Evolutionary conservation across 1,140 invertebrate species (phyloP), one percentile per base, ranked within the genome.

Genomic region (Drosophila pruinosa): DNA sequence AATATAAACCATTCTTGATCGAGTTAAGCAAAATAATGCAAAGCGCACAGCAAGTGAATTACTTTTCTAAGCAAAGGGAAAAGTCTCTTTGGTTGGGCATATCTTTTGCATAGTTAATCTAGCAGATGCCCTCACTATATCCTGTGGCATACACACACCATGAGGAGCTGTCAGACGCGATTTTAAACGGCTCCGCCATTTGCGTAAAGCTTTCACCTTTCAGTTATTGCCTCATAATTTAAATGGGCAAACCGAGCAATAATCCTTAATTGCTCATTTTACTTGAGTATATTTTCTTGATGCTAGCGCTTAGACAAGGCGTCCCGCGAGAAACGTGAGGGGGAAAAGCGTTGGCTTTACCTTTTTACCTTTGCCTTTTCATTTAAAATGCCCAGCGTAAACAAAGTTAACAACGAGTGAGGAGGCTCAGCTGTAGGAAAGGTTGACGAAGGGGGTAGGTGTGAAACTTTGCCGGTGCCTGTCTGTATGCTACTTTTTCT

Each of bases 251-350:
- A 65, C 81, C 78, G 56, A 77, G 82, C 82, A 86, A 86, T 86
- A 86, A 86, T 86, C 81, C 81, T 86, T 86, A 86, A 86, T 86
- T 86, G 81, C 81, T 86, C 82, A 86, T 86, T 86, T 86, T 81
- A 85, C 81, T 75, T 81, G 77, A 88, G 82, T 78, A 86, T 81
- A 79, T 77, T 75, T 71, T 75, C 75, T 77, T 77, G 53, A 64
- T 53, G 47, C 72, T 57, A 15, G 24, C 28, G 39, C 61, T 67
- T 28, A 31, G 22, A 19, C 28, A 5, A 19, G 28, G 8, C 41
- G n/a, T n/a, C 34, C 17, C 38, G 24, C 19, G 21, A 8, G 48
- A 10, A 0, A 53, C 10, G 17, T 5, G 6, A n/a, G 34, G 52
- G n/a, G 45, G 31, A 43, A 21, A 34, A 36, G 28, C 36, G 22